These are phyloP conservation scores for Drosophila formosana DNA, from an alignment of 2,888 invertebrate species.

Conservation along the genomic window DNA sequence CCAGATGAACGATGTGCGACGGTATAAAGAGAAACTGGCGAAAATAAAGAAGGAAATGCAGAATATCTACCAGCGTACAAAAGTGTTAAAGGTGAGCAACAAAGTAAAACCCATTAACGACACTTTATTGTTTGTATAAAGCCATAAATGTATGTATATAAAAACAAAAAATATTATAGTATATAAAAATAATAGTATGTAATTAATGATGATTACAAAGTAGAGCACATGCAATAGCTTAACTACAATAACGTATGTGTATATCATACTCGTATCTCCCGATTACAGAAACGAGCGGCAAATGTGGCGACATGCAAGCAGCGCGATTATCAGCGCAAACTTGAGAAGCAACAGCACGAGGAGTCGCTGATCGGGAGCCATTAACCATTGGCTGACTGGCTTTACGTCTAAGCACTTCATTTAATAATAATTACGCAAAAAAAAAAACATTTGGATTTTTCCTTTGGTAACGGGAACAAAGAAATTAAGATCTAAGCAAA, in stretches of 20 bases:
- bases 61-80: constrained; percentile 83
- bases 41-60: constrained; percentile 84
- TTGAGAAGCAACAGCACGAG: constrained; percentile 83
- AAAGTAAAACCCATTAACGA: constrained; percentile 31
- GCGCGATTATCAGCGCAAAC: constrained; percentile 82
- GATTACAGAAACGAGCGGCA: constrained; percentile 83
- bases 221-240: constrained; percentile 48
- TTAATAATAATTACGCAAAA: constrained; percentile 5
- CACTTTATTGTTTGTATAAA: constrained; percentile 54
- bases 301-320: constrained; percentile 83
- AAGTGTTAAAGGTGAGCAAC: constrained; percentile 80
- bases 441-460: constrained; percentile 2
- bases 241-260: constrained; percentile 23
- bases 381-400: constrained; percentile 47
- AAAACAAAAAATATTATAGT: not conserved
- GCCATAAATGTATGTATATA: constrained; percentile 15
- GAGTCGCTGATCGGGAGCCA: constrained; percentile 83
- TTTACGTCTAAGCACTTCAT: constrained; percentile 9
- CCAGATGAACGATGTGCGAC: constrained; percentile 82
- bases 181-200: constrained; percentile 29
- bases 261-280: constrained; percentile 24
- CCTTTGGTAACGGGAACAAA: constrained; percentile 24
- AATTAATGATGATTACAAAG: constrained; percentile 36
- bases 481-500: constrained; percentile 13
- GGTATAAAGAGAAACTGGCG: constrained; percentile 82